phyloP scores from a whole-genome alignment of 1,140 invertebrate species.

The Pectinophora gossypiella region DNA sequence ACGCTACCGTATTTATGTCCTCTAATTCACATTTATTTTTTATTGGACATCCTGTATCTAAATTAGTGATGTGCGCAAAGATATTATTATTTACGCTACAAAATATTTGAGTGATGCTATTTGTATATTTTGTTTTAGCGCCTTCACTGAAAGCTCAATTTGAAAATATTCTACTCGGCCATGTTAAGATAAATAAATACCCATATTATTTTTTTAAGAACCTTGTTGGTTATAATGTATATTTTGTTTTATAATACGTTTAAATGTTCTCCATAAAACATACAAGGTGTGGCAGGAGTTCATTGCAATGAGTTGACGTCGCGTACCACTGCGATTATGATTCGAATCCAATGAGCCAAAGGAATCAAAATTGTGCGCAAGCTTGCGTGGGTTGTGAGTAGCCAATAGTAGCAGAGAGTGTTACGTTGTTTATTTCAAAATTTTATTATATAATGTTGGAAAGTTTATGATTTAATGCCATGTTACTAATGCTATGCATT shows the following conservation, averaged over 20 bases:
- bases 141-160: no score
- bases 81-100: no score
- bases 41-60: no score
- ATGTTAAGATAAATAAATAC: neutral
- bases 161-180: neutral
- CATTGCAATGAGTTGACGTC: neutral
- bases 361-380: conserved; percentile 47
- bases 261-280: conserved; percentile 19
- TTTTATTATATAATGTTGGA: conserved; percentile 59
- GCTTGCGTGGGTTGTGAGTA: conserved; percentile 49
- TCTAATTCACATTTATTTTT: no score
- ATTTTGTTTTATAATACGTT: conserved; percentile 12
- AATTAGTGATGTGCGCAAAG: no score
- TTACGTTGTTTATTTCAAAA: conserved; percentile 63
- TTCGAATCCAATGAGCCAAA: conserved; percentile 38
- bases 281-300: conserved; percentile 11
- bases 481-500: conserved; percentile 23
- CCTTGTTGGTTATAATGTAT: conserved; percentile 14
- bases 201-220: neutral
- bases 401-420: conserved; percentile 39
- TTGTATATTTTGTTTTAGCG: no score
- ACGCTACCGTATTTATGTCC: no score
- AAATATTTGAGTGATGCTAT: no score
- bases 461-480: conserved; percentile 40
- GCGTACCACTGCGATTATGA: conserved; percentile 4